Percentiles rank a stretch among this genome's conserved stretches.
phyloP scores from a whole-genome alignment of 2,113 vertebrate species.

The Bufo bufo region DNA sequence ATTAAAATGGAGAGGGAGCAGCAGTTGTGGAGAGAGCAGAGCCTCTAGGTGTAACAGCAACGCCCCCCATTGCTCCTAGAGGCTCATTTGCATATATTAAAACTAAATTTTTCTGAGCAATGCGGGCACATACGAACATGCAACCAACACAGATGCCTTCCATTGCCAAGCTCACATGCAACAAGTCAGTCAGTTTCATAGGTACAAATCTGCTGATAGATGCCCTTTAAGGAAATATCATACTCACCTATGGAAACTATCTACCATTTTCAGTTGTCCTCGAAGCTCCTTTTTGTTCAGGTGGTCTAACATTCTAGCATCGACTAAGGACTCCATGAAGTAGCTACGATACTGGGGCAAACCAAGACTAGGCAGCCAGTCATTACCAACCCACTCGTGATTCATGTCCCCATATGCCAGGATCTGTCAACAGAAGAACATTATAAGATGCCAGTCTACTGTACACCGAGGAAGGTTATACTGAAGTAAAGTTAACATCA shows the following conservation, averaged over 20 bases:
- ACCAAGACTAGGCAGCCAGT: slow-evolving; percentile 92
- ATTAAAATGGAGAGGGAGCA: no score
- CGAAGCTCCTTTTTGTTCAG: slow-evolving; percentile 94
- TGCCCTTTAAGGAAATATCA: neutral
- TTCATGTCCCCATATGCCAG: slow-evolving; percentile 93
- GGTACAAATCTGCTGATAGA: no score
- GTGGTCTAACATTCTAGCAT: slow-evolving; percentile 92
- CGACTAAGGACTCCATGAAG: slow-evolving; percentile 95
- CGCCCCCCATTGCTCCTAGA: no score
- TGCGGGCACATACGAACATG: no score
- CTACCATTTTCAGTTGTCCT: slow-evolving; percentile 94
- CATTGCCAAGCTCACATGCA: no score
- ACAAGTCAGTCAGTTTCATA: no score
- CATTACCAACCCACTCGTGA: slow-evolving; percentile 93
- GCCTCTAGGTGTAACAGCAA: no score
- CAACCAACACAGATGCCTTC: no score
- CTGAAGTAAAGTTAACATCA: neutral
- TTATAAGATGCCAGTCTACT: neutral
- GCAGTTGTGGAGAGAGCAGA: no score
- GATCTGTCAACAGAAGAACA: slow-evolving; percentile 72
- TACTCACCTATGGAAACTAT: slow-evolving; percentile 92
- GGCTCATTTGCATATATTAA: no score
- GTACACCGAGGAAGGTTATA: neutral
- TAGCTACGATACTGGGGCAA: slow-evolving; percentile 92
- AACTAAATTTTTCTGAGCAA: no score